Percentiles rank a stretch among this genome's conserved stretches.
Conservation (phyloP, 1,140 invertebrate species). For the Galendromus occidentalis region DNA sequence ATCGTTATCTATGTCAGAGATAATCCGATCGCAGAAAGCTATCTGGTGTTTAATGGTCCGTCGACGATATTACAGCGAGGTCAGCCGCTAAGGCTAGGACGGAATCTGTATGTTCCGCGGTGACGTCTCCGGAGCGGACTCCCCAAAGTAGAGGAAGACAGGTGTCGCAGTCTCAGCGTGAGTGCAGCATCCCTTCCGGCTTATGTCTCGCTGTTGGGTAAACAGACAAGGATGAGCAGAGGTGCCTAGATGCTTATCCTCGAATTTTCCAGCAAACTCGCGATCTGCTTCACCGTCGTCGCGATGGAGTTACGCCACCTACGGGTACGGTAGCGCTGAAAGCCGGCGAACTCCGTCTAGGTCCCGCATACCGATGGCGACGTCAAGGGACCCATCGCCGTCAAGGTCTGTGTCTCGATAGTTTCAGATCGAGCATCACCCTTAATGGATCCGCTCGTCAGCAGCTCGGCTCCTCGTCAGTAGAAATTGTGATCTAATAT, state of each 20-base stretch:
- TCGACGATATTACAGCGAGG: slow-evolving; percentile 18
- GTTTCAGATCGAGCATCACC: no score
- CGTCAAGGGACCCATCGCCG: slow-evolving; percentile 38
- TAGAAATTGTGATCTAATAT: no score
- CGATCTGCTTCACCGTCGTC: slow-evolving; percentile 69
- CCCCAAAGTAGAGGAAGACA: slow-evolving; percentile 41
- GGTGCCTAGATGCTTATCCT: not conserved
- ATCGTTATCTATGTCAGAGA: no score
- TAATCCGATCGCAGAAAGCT: no score
- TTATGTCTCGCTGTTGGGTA: slow-evolving; percentile 11
- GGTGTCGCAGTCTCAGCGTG: slow-evolving; percentile 74
- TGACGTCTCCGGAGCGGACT: slow-evolving; percentile 40
- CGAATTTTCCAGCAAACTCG: slow-evolving; percentile 42
- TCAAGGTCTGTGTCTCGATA: slow-evolving; percentile 2
- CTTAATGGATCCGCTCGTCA: no score
- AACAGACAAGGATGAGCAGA: not conserved
- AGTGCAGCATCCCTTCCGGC: slow-evolving; percentile 27
- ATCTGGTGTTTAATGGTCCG: no score
- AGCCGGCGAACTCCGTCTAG: slow-evolving; percentile 20
- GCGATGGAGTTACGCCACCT: slow-evolving; percentile 46
- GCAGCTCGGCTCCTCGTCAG: no score
- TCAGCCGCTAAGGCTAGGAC: slow-evolving; percentile 6
- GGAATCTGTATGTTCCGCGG: slow-evolving; percentile 17
- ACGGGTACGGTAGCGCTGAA: slow-evolving; percentile 21
- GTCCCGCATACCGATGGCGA: slow-evolving; percentile 44